Base-by-base conservation (phyloP, 30 jellyfish, hydroid and myxozoan species). In the Cassiopea xamachana region DNA sequence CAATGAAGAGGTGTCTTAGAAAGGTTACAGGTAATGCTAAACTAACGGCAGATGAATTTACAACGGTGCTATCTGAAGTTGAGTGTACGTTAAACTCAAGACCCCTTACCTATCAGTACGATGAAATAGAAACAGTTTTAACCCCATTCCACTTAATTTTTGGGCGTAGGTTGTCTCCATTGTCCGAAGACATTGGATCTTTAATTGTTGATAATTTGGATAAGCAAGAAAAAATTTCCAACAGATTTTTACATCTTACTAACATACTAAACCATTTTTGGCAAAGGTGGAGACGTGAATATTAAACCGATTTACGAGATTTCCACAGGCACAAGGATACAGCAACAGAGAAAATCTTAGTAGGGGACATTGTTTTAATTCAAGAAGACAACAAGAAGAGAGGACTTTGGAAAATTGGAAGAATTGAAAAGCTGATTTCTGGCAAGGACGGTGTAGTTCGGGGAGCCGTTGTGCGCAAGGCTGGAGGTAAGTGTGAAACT, bases 31-130 rank as follows among this genome's bases (percentile, higher is more conserved):
- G 75, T 17, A 44, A 76, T 44, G 87, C 88, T 55, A 74, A 64
- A 46, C 81, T 86, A 1, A n/a, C 89, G 2, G 59, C 27, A 7
- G 93, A 86, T 43, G 93, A 86, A 60, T 60, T 86, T 8, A 4
- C 18, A 18, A 85, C 93, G 10, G 89, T 85, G 48, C 67, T 71
- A 16, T 5, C 89, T 46, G 93, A 86, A 86, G 58, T 86, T 46
- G 93, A 86, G 9, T 49, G 89, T 39, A 77, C 77, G 12, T 15
- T 86, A 4, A 86, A 86, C 51, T 50, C 69, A 1, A 45, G 93
- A 60, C 93, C 93, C 19, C 62, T 75, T 47, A 27, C 81, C 2
- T 72, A 39, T 10, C 10, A 7, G 82, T 73, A 43, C 27, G 82
- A 73, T 18, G 82, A 73, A 46, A 14, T 6, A 2, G 93, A 72